phyloP scores from a whole-genome alignment of 2,888 invertebrate species.

The Thymelicus sylvestris region DNA sequence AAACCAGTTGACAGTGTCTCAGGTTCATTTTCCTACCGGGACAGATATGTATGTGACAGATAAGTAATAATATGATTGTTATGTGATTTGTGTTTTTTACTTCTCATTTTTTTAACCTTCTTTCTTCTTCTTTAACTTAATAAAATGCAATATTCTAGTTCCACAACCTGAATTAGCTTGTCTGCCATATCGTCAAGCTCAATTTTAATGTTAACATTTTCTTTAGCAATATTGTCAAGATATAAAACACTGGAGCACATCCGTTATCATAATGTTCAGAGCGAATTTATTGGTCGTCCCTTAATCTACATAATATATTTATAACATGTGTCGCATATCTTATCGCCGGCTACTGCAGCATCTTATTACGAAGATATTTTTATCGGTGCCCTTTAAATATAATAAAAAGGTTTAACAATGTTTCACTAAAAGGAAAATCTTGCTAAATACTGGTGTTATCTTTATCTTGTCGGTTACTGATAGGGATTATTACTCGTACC shows the following conservation, averaged over 20 bases:
- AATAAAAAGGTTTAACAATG: conserved; percentile 22
- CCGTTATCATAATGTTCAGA: conserved; percentile 52
- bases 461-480: not conserved
- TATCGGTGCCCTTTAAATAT: conserved; percentile 47
- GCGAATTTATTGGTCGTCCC: conserved; percentile 59
- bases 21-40: too few species aligned
- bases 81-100: too few species aligned
- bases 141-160: too few species aligned
- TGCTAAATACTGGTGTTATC: conserved; percentile 20
- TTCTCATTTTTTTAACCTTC: too few species aligned
- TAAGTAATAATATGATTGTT: not conserved
- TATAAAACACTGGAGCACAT: conserved; percentile 50
- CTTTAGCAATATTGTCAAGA: conserved; percentile 52
- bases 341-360: conserved; percentile 60
- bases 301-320: conserved; percentile 62
- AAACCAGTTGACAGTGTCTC: too few species aligned
- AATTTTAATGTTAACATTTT: conserved; percentile 53
- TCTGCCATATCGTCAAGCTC: conserved; percentile 44
- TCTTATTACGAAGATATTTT: conserved; percentile 53
- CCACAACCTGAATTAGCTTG: too few species aligned
- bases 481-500: too few species aligned
- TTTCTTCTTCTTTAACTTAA: too few species aligned
- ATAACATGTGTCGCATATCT: conserved; percentile 59
- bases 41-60: not conserved
- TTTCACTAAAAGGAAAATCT: conserved; percentile 30